Conservation (phyloP, 2,888 invertebrate species). For the Cataglyphis rosenhaueri region DNA sequence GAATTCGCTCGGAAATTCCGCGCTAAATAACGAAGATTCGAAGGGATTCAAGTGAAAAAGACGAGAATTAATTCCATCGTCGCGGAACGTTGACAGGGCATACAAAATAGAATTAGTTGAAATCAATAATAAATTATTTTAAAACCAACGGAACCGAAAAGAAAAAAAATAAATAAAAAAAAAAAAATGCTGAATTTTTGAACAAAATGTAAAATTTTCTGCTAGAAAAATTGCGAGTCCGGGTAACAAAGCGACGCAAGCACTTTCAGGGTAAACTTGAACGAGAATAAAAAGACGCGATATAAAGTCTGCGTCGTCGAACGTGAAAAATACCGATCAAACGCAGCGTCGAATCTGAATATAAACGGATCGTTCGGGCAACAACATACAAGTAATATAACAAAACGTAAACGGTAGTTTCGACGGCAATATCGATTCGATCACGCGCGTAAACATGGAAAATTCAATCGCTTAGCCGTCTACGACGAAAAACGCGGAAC, state of each 20-base stretch:
- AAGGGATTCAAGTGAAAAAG: background rate
- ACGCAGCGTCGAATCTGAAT: conserved; percentile 7
- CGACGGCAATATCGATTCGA: conserved; percentile 7
- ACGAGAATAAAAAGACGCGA: conserved; percentile 16
- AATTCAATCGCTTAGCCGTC: conserved; percentile 24
- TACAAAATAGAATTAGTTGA: background rate
- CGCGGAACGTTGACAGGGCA: background rate
- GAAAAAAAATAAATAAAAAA: background rate
- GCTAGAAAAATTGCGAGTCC: background rate
- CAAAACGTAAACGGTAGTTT: conserved; percentile 18
- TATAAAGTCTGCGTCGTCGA: conserved; percentile 1
- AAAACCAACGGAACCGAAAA: background rate
- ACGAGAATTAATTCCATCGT: background rate
- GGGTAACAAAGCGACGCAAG: conserved; percentile 12
- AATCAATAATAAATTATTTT: no score
- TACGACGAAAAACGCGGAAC: background rate
- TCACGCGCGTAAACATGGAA: background rate
- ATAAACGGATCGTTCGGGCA: background rate
- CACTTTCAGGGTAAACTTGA: background rate
- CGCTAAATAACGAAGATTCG: conserved; percentile 12
- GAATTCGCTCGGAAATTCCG: background rate
- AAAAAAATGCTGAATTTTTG: background rate
- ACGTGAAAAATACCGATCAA: conserved; percentile 18
- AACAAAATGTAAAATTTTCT: background rate
- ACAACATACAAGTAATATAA: background rate